Conservation (phyloP, 2,797 vertebrate genomes). For the Apogon hyalosoma region DNA sequence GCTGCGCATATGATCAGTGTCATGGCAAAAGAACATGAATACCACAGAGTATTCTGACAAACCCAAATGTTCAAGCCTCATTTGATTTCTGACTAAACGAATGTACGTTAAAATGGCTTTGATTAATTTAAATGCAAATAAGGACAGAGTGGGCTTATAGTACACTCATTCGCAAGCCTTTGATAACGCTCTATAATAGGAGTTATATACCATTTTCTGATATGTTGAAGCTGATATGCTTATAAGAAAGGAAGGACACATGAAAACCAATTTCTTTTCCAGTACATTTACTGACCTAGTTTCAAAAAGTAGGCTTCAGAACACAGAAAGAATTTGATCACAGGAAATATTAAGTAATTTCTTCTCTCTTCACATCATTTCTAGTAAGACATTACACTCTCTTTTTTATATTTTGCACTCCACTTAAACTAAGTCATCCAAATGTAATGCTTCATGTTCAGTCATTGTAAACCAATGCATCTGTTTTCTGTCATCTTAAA, state of each 20-base stretch:
- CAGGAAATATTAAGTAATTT: constrained; percentile 48
- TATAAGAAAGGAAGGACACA: constrained; percentile 48
- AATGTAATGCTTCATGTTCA: constrained; percentile 63
- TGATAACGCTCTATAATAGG: constrained; percentile 45
- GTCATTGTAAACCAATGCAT: constrained; percentile 40
- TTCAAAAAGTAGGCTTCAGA: constrained; percentile 50
- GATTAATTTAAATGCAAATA: constrained; percentile 74
- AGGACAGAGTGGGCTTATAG: constrained; percentile 29
- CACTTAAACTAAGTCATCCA: constrained; percentile 61
- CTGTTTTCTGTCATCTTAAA: constrained; percentile 60
- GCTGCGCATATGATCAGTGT: constrained; percentile 10
- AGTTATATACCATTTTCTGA: constrained; percentile 43
- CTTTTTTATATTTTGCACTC: constrained; percentile 34
- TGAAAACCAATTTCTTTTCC: constrained; percentile 55
- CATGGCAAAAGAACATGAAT: constrained; percentile 22
- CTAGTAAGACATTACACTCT: constrained; percentile 30
- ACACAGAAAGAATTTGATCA: constrained; percentile 58
- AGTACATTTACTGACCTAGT: constrained; percentile 65
- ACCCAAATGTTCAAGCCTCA: constrained; percentile 4
- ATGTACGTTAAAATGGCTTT: constrained; percentile 62
- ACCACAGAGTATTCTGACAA: constrained; percentile 9
- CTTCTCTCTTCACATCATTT: constrained; percentile 29
- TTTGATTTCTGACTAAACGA: constrained; percentile 32
- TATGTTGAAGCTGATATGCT: constrained; percentile 47
- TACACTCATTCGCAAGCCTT: constrained; percentile 33